Evolutionary conservation across 2,113 vertebrate genomes (phyloP).

Genomic region (Phylloscopus trochiloides): DNA sequence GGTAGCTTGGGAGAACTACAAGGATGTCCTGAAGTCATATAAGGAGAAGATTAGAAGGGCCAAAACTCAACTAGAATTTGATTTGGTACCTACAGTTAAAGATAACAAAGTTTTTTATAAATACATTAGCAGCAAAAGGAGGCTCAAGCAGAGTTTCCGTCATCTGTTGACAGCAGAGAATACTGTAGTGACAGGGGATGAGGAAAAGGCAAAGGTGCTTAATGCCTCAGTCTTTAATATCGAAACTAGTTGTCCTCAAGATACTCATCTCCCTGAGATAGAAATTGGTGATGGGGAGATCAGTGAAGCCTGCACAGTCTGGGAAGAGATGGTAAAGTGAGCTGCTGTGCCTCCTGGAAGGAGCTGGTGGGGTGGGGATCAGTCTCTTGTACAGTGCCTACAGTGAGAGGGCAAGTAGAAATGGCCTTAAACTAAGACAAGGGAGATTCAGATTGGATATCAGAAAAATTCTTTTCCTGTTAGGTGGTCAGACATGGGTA

Average conservation of each 20-base stretch:
- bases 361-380: not conserved
- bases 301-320: not conserved
- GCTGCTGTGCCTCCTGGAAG: not conserved
- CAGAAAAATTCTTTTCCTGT: not conserved
- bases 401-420: not conserved
- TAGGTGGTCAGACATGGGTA: not conserved
- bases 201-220: not conserved
- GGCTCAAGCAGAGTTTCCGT: not conserved
- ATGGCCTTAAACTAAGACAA: not conserved
- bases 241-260: not conserved
- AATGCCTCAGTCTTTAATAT: not conserved
- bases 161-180: not conserved
- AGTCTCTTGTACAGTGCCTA: rapidly evolving
- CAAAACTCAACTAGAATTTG: not conserved
- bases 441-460: not conserved
- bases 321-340: not conserved
- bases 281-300: not conserved
- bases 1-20: not conserved
- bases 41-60: not conserved
- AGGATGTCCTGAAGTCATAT: not conserved
- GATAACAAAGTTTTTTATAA: not conserved
- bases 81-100: not conserved
- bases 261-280: not conserved
- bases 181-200: not conserved
- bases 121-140: not conserved